These are phyloP conservation scores for Phacellophora camtschatica DNA, from an alignment of 30 jellyfish, hydroid and myxozoan species.

Conservation along the genomic window DNA sequence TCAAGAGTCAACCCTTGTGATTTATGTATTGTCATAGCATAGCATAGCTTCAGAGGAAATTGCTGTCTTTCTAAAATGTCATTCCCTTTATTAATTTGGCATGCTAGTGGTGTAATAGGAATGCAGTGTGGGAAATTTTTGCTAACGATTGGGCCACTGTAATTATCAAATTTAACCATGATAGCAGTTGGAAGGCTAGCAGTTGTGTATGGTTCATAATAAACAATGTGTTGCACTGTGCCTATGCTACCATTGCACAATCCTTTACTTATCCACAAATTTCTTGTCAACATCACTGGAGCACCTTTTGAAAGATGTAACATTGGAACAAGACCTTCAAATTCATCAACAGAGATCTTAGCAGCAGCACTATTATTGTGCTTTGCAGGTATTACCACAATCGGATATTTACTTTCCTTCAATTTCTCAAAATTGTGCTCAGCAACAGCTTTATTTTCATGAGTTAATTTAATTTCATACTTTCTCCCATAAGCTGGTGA, in stretches of 20 bases:
- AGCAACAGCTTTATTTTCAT: constrained; percentile 41
- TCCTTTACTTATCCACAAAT: constrained; percentile 64
- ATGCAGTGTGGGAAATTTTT: not conserved
- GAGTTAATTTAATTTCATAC: no score
- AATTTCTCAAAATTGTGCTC: not conserved
- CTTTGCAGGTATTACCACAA: constrained; percentile 37
- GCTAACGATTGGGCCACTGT: not conserved
- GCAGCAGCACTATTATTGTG: constrained; percentile 28
- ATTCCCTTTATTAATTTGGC: no score
- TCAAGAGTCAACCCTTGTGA: no score
- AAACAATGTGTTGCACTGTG: constrained; percentile 25
- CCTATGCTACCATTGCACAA: constrained; percentile 67
- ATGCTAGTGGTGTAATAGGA: not conserved
- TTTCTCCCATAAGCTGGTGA: no score
- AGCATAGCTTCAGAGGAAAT: no score
- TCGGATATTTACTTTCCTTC: constrained; percentile 6
- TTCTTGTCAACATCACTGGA: constrained; percentile 28
- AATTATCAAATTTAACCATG: constrained; percentile 26
- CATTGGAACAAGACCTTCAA: constrained; percentile 58
- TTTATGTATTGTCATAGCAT: no score
- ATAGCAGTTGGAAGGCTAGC: constrained; percentile 32
- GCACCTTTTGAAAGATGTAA: constrained; percentile 17
- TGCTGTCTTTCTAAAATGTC: no score
- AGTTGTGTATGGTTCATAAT: not conserved
- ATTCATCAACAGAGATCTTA: constrained; percentile 33